These are phyloP conservation scores for Pyrrhia umbra DNA, from an alignment of 2,888 invertebrate genomes.

Conservation along the genomic window DNA sequence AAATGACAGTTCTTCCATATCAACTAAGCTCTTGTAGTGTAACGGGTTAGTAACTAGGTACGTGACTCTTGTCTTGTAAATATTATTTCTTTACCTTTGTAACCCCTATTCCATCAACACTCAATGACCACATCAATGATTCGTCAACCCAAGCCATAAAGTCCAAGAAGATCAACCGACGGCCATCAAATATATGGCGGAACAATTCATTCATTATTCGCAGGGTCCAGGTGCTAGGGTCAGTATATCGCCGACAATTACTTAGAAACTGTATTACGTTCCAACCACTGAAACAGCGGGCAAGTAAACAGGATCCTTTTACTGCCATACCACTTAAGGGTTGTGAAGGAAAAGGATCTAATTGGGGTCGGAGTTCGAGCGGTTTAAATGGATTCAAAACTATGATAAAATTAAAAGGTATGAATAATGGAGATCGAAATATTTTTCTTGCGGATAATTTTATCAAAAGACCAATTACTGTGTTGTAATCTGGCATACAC, in stretches of 20 bases:
- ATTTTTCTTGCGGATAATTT: no score
- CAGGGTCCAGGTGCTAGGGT: constrained; percentile 66
- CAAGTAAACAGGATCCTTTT: constrained; percentile 78
- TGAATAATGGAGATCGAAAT: no score
- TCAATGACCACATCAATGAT: constrained; percentile 6
- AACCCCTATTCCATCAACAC: neutral
- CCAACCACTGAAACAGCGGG: constrained; percentile 58
- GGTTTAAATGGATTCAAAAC: constrained; percentile 8
- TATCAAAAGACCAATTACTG: no score
- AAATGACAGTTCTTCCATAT: no score
- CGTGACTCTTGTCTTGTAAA: neutral
- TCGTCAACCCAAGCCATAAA: constrained; percentile 38
- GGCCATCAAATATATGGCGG: constrained; percentile 58
- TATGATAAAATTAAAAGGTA: no score
- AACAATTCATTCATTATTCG: constrained; percentile 68
- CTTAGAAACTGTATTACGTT: constrained; percentile 75
- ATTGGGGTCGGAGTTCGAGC: constrained; percentile 36
- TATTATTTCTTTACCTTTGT: neutral
- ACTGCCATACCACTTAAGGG: constrained; percentile 72
- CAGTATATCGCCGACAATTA: constrained; percentile 73
- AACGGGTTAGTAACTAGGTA: no score
- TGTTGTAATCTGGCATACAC: no score
- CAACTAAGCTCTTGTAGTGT: no score
- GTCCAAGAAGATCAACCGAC: constrained; percentile 19
- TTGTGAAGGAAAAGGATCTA: constrained; percentile 64